phyloP scores from a whole-genome alignment of 2,797 vertebrate species.

The Poecilia gillii region DNA sequence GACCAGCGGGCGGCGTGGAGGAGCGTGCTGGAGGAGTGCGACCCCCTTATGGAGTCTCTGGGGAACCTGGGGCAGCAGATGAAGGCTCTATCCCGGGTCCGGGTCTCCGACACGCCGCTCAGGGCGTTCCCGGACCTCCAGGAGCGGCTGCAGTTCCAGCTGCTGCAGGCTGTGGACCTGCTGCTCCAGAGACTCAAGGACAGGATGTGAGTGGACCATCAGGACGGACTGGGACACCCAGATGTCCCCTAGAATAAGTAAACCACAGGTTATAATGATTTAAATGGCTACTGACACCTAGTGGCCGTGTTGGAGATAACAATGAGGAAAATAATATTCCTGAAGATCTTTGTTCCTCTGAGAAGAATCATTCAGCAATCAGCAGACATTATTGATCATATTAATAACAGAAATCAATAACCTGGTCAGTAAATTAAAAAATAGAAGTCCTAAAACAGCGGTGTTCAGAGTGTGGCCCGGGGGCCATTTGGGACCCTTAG shows the following conservation, averaged over 20 bases:
- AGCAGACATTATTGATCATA: not conserved
- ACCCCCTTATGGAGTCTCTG: slow-evolving; percentile 80
- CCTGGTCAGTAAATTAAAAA: not conserved
- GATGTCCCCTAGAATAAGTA: not conserved
- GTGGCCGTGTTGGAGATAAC: not conserved
- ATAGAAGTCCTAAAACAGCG: not conserved
- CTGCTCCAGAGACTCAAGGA: slow-evolving; percentile 78
- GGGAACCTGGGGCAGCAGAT: slow-evolving; percentile 85
- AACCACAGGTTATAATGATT: not conserved
- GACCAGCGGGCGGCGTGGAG: slow-evolving; percentile 77
- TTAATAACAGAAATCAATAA: not conserved
- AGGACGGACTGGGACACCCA: not conserved
- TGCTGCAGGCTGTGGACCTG: slow-evolving; percentile 76
- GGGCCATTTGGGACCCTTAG: no score
- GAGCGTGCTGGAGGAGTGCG: slow-evolving; percentile 72
- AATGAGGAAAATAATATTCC: not conserved
- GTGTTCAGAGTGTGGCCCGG: no score
- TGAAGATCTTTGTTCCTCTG: not conserved
- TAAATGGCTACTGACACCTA: not conserved
- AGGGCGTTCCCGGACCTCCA: slow-evolving; percentile 78
- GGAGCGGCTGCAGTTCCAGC: slow-evolving; percentile 81
- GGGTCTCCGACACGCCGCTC: slow-evolving; percentile 78
- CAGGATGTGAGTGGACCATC: slow-evolving; percentile 80
- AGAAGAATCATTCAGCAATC: not conserved
- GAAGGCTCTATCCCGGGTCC: slow-evolving; percentile 73